Conservation (phyloP, 2,888 invertebrate species). For the Mythimna ferrago region DNA sequence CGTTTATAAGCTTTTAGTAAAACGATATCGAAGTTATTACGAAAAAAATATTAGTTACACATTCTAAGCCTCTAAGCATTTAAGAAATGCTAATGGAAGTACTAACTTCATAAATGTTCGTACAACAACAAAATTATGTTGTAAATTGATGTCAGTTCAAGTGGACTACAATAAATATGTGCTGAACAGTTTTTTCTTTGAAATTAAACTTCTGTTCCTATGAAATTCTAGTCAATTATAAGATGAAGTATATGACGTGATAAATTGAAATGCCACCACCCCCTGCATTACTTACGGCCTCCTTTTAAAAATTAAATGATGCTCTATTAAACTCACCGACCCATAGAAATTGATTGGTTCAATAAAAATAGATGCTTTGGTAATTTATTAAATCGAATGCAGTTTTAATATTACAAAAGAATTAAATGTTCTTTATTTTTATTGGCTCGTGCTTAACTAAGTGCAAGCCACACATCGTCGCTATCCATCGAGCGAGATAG, state of each 20-base stretch:
- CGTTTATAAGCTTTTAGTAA: conserved; percentile 9
- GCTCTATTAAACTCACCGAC: conserved; percentile 5
- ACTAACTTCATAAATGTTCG: conserved; percentile 22
- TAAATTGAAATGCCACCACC: conserved; percentile 35
- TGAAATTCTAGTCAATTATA: conserved; percentile 2
- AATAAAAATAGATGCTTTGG: conserved; percentile 16
- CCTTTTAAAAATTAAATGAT: conserved; percentile 22
- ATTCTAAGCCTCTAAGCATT: background rate
- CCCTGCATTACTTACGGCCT: conserved; percentile 6
- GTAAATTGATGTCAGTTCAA: conserved; percentile 15
- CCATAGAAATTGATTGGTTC: conserved; percentile 34
- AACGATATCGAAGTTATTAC: conserved; percentile 10
- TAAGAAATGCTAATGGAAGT: conserved; percentile 45
- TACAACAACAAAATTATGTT: conserved; percentile 16
- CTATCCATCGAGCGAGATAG: too few relatives aligned
- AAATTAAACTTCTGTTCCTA: conserved; percentile 20
- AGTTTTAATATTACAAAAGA: background rate
- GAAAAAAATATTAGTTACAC: background rate
- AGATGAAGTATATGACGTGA: conserved; percentile 4
- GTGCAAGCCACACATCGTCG: too few relatives aligned
- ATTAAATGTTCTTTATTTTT: background rate
- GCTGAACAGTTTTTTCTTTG: background rate
- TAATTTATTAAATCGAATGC: conserved; percentile 25
- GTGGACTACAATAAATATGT: background rate
- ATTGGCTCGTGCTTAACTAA: too few relatives aligned